A percentile compares a stretch with the other conserved stretches of the same genome.
Evolutionary conservation across 2,888 invertebrate genomes (phyloP).

Genomic region (Drosophila prostipennis): DNA sequence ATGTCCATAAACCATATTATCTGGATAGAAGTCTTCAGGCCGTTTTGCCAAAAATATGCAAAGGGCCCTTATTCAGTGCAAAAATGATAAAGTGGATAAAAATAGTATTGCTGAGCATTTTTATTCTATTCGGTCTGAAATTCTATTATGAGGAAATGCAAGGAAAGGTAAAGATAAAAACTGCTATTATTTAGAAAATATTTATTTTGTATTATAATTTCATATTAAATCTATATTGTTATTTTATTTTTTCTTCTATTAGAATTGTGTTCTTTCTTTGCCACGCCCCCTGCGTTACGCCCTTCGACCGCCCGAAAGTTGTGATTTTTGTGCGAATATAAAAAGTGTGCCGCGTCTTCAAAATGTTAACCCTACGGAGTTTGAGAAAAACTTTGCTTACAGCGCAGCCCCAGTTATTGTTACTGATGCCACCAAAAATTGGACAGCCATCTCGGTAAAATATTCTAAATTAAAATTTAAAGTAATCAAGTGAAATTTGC

Average conservation of each 20-base stretch:
- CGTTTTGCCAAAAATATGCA: conserved; percentile 31
- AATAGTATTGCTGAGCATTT: conserved; percentile 36
- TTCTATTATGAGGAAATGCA: conserved; percentile 71
- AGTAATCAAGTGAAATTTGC: too few relatives aligned
- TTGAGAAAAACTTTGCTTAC: conserved; percentile 91
- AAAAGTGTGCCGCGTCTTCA: conserved; percentile 87
- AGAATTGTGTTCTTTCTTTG: conserved; percentile 72
- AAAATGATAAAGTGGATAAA: conserved; percentile 29
- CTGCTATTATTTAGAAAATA: too few relatives aligned
- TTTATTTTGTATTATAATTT: too few relatives aligned
- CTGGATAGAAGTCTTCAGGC: conserved; percentile 24
- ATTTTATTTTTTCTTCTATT: neutral
- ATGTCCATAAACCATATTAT: conserved; percentile 26
- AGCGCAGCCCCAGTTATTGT: conserved; percentile 92
- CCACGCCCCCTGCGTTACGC: conserved; percentile 76
- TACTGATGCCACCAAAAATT: conserved; percentile 91
- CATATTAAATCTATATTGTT: too few relatives aligned
- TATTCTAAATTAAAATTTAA: too few relatives aligned
- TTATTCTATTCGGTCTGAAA: conserved; percentile 30
- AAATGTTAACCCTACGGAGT: conserved; percentile 88
- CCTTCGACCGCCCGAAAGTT: conserved; percentile 92
- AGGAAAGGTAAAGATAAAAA: conserved; percentile 52
- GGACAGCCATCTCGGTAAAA: conserved; percentile 89
- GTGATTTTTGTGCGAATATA: conserved; percentile 90
- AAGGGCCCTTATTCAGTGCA: conserved; percentile 2